Evolutionary conservation across 30 jellyfish, hydroid and myxozoan genomes (phyloP), one percentile per base, ranked within the genome.

Genomic region (Pelagia noctiluca): DNA sequence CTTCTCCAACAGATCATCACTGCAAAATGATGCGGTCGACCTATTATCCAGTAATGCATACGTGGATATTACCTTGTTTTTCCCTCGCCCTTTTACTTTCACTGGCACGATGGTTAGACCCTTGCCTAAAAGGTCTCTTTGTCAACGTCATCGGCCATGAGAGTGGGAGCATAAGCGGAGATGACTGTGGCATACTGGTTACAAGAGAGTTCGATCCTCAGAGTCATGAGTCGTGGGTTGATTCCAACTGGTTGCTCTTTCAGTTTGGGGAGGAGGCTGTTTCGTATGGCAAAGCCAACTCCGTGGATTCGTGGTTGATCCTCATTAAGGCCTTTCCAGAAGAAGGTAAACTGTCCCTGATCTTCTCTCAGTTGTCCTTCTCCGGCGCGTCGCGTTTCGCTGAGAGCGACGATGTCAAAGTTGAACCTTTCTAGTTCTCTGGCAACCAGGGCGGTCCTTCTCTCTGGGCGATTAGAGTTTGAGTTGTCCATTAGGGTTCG

Each of bases 151-250:
- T 68, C 23, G 57, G 35, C 16, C 22, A 60, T 35, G 53, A 37
- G 32, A 4, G 90, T 79, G 7, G 90, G 92, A 18, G 88, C 88
- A 42, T 82, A 48, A 0, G 32, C 92, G 21, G 71, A 24, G 76
- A 82, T 23, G 65, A 68, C 12, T 26, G 92, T 66, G 5, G 42
- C 54, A 1, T 65, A 49, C 25, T 87, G 36, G 64, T 68, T 66
- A 10, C 32, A 24, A 19, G 31, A n/a, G 81, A 82, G 88, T 16
- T 79, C 33, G 67, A 52, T 26, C 22, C 81, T 19, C 35, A 76
- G 28, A 12, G 65, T 22, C 82, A 76, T 76, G 57, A 76, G 47
- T 21, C 88, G 47, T 7, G 29, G 80, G 32, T n/a, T 35, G 21
- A 21, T n/a, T 11, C 78, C 88, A 10, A 18, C 33, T 5, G 88